A percentile compares a stretch with the other conserved stretches of the same genome.
Conservation (phyloP, 2,888 invertebrate genomes). For the Melangyna quadrimaculata region DNA sequence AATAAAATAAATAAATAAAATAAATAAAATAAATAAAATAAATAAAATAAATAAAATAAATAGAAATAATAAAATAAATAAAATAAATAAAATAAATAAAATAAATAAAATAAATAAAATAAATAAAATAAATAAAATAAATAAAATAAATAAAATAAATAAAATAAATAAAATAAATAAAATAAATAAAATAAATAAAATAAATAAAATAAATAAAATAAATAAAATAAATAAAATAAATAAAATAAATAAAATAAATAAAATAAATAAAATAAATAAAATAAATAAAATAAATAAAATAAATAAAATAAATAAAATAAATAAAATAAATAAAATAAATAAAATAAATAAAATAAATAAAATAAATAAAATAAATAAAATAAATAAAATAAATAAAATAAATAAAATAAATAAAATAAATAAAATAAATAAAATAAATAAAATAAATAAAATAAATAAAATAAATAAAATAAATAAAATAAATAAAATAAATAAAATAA, state of each 20-base stretch:
- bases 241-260: too few species aligned
- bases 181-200: not conserved
- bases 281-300: too few species aligned
- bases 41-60: not conserved
- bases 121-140: too few species aligned
- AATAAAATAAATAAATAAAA: not conserved
- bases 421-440: not conserved
- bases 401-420: not conserved
- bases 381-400: not conserved
- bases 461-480: not conserved
- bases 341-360: not conserved
- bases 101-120: not conserved
- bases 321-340: too few species aligned
- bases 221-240: too few species aligned
- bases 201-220: too few species aligned
- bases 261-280: too few species aligned
- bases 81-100: not conserved
- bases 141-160: too few species aligned
- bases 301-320: too few species aligned
- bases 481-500: not conserved
- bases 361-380: not conserved
- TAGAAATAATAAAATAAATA: not conserved
- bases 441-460: not conserved
- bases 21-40: not conserved
- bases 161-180: too few species aligned